Base-by-base conservation (phyloP, 2,888 invertebrate species). In the Leptinotarsa peninsularis region DNA sequence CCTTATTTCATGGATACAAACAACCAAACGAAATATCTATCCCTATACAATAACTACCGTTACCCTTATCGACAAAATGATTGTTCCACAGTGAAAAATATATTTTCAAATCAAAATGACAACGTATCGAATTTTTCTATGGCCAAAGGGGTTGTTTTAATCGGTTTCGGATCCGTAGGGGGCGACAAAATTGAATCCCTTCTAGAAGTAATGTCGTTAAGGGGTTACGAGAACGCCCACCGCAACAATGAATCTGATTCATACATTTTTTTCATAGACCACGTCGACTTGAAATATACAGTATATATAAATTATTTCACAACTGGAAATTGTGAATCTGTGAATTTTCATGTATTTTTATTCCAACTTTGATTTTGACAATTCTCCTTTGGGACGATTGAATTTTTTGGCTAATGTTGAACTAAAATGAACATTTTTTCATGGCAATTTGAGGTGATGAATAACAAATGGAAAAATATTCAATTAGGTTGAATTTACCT, bases 91-190 rank as follows among this genome's bases (percentile, higher is more conserved):
- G 74, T 81, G 78, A 83, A 85, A 86, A 86, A 75, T 85, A 82
- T 85, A 85, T 86, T 87, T 86, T 82, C 86, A 85, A 86, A 87
- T 87, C 86, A 84, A 83, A 86, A 82, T 88, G 88, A 88, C 88
- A 88, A 88, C 88, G 88, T 88, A 88, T 88, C 88, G 87, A 88
- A 88, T 88, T 88, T 85, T 86, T 82, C 82, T 81, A 84, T 85
- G 84, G 85, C 84, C 84, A 82, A 87, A 87, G 87, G 88, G 88
- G 88, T 88, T 88, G 87, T 87, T 88, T 88, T 88, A 88, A 88
- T 87, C 87, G 88, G 86, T 87, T 88, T 87, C 83, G 83, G 84
- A 83, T 84, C 86, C 80, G 82, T 83, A 79, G 85, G 84, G 86
- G 87, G 85, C 83, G 84, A 85, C 83, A 83, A 79, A 84, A 86